A percentile compares a stretch with the other conserved stretches of the same genome.
Evolutionary conservation across 2,113 vertebrate genomes (phyloP).

Genomic region (Cebus imitator): DNA sequence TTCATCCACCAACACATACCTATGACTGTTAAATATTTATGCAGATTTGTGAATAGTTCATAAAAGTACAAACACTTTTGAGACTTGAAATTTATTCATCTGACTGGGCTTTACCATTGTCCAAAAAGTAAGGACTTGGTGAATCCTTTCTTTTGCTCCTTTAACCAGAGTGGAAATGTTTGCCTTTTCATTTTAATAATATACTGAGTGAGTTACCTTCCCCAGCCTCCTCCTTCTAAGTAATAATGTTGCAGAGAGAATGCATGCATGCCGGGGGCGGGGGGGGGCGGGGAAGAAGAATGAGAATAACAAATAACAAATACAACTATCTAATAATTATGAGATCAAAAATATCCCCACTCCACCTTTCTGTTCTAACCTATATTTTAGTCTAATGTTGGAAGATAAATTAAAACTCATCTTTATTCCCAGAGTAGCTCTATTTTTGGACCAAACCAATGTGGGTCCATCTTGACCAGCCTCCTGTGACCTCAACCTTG

Average conservation of each 20-base stretch:
- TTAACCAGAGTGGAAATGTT: neutral
- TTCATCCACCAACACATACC: neutral
- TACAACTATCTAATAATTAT: neutral
- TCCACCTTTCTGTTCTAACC: neutral
- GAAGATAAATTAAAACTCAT: slow-evolving; percentile 22
- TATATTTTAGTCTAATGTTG: neutral
- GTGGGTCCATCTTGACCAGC: neutral
- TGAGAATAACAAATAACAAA: neutral
- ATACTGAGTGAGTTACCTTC: neutral
- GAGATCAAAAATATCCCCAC: neutral
- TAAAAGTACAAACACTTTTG: neutral
- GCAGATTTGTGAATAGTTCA: slow-evolving; percentile 57
- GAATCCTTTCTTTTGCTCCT: slow-evolving; percentile 19
- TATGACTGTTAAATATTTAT: slow-evolving; percentile 23
- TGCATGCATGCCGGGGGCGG: no score
- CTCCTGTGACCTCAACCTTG: neutral
- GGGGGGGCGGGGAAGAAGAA: neutral
- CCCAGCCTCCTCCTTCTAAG: neutral
- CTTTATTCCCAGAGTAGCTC: neutral
- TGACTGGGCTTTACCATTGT: neutral
- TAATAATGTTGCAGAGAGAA: neutral
- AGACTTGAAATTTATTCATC: slow-evolving; percentile 42
- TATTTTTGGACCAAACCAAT: neutral
- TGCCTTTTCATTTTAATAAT: neutral
- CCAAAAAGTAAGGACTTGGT: neutral